A percentile compares a stretch with the other conserved stretches of the same genome.
Conservation (phyloP, 2,113 vertebrate genomes). For the Bothrops jararaca region DNA sequence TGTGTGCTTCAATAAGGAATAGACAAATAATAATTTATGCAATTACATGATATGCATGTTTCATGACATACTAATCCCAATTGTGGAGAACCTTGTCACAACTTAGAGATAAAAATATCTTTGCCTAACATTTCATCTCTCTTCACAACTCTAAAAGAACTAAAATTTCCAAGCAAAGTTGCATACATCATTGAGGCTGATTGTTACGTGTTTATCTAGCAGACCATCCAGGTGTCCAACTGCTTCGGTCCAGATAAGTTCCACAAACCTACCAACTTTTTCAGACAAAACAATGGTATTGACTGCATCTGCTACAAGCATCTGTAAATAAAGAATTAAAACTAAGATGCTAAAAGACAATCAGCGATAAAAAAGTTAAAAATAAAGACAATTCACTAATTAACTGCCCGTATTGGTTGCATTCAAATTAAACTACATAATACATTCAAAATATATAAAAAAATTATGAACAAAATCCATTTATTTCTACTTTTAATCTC, state of each 20-base stretch:
- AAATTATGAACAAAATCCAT: neutral
- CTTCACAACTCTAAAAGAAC: neutral
- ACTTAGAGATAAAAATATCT: neutral
- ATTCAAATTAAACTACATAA: neutral
- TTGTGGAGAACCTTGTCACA: neutral
- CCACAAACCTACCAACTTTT: constrained; percentile 78
- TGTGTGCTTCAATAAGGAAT: neutral
- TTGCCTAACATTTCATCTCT: neutral
- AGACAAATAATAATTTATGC: neutral
- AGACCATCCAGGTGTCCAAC: constrained; percentile 70
- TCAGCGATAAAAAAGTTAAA: neutral
- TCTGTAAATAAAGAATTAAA: constrained; percentile 58
- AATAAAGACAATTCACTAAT: neutral
- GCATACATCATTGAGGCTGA: constrained; percentile 82
- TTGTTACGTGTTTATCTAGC: constrained; percentile 66
- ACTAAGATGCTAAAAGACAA: neutral
- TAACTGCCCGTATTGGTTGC: neutral
- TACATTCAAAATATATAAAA: neutral
- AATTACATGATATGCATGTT: neutral
- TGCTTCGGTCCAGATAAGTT: constrained; percentile 82
- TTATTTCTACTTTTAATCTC: neutral
- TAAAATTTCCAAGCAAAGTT: neutral
- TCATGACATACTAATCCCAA: neutral
- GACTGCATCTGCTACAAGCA: constrained; percentile 78
- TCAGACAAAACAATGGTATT: constrained; percentile 67